These are phyloP conservation scores for Speoplatyrhinus poulsoni DNA, from an alignment of 2,113 vertebrate genomes.

Conservation along the genomic window DNA sequence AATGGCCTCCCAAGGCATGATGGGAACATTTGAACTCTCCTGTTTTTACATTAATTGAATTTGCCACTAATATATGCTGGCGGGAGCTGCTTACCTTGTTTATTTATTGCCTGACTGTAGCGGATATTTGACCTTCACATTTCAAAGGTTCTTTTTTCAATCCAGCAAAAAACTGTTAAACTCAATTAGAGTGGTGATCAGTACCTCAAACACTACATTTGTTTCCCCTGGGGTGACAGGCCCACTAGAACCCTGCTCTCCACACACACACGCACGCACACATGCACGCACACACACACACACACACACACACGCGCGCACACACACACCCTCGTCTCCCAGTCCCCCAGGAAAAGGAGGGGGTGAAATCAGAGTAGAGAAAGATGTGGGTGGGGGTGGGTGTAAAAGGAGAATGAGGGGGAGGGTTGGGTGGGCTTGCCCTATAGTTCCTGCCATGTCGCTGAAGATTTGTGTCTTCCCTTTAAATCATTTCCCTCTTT, in stretches of 20 bases:
- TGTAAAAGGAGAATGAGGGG: constrained; percentile 53
- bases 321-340: constrained; percentile 44
- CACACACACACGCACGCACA: constrained; percentile 30
- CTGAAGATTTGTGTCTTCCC: constrained; percentile 77
- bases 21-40: constrained; percentile 73
- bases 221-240: constrained; percentile 68
- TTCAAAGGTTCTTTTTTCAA: constrained; percentile 75
- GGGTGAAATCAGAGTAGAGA: constrained; percentile 46
- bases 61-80: constrained; percentile 76
- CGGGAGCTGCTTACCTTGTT: constrained; percentile 79
- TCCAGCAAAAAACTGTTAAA: constrained; percentile 79
- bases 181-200: constrained; percentile 79
- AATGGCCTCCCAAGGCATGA: constrained; percentile 73
- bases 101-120: constrained; percentile 81
- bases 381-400: constrained; percentile 37
- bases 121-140: constrained; percentile 80
- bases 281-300: constrained; percentile 32
- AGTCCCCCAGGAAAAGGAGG: constrained; percentile 39
- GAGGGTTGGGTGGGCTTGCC: constrained; percentile 48
- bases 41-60: constrained; percentile 79
- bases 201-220: constrained; percentile 80
- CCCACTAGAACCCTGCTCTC: constrained; percentile 41
- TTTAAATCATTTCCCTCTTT: constrained; percentile 82
- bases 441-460: constrained; percentile 73
- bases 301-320: constrained; percentile 26